Conservation (phyloP, 1,140 invertebrate species). For the Cotesia typhae region DNA sequence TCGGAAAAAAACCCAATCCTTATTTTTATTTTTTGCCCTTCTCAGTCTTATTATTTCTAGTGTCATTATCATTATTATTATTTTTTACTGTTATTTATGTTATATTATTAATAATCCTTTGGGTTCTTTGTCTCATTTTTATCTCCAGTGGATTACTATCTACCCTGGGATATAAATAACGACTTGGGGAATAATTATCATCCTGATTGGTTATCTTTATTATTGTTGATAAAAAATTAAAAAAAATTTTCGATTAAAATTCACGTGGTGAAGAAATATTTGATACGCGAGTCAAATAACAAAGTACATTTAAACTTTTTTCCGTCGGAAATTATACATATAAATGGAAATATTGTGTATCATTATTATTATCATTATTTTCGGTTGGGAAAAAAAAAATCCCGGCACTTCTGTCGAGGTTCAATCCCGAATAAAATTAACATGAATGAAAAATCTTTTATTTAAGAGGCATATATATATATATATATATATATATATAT, state of each 20-base stretch:
- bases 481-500: no score
- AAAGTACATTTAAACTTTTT: background rate
- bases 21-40: constrained; percentile 5
- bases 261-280: background rate
- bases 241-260: background rate
- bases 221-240: no score
- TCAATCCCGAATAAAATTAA: background rate
- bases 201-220: background rate
- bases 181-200: background rate
- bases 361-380: background rate
- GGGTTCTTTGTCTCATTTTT: constrained; percentile 8
- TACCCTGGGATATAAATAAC: background rate
- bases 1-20: background rate
- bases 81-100: constrained; percentile 7
- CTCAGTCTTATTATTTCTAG: background rate
- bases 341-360: constrained; percentile 8
- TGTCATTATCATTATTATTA: background rate
- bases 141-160: background rate
- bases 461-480: no score
- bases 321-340: background rate
- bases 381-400: background rate
- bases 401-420: background rate
- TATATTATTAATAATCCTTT: constrained; percentile 11
- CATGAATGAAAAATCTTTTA: no score
- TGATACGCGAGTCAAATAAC: background rate